phyloP scores from a whole-genome alignment of 2,797 vertebrate species.

The Orientallactaga sibirica region DNA sequence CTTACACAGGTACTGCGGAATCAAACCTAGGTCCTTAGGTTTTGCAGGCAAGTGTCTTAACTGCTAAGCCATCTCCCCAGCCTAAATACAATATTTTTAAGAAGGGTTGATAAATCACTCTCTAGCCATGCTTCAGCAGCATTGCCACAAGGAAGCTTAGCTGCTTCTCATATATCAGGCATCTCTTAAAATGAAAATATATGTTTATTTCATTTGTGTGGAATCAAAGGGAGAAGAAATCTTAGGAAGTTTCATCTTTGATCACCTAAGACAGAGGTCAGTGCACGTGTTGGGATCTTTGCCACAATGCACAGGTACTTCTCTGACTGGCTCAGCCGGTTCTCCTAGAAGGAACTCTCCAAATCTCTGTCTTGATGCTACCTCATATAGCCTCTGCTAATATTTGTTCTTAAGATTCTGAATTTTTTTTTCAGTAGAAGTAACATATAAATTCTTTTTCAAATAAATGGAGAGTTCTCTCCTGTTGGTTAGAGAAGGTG shows the following conservation, averaged over 20 bases:
- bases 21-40: too few species aligned
- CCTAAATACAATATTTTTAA: not conserved
- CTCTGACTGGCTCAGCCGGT: not conserved
- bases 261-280: not conserved
- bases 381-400: not conserved
- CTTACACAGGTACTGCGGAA: too few species aligned
- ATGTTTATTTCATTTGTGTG: conserved; percentile 34
- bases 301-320: not conserved
- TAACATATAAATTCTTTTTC: conserved; percentile 24
- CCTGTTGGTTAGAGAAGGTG: not conserved
- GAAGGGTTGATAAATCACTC: conserved; percentile 64
- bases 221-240: conserved; percentile 51
- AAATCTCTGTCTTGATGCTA: not conserved
- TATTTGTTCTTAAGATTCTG: not conserved
- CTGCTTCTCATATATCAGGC: not conserved
- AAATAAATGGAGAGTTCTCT: conserved; percentile 1
- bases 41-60: too few species aligned
- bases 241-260: not conserved
- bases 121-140: conserved; percentile 45
- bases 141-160: not conserved
- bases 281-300: not conserved
- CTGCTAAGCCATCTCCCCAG: too few species aligned
- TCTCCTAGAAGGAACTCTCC: not conserved
- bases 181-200: conserved; percentile 52
- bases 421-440: not conserved